Percentiles rank a stretch among this genome's conserved stretches.
Evolutionary conservation across 92 coral and sea anemone genomes (phyloP).

Genomic region (Porites cylindrica): DNA sequence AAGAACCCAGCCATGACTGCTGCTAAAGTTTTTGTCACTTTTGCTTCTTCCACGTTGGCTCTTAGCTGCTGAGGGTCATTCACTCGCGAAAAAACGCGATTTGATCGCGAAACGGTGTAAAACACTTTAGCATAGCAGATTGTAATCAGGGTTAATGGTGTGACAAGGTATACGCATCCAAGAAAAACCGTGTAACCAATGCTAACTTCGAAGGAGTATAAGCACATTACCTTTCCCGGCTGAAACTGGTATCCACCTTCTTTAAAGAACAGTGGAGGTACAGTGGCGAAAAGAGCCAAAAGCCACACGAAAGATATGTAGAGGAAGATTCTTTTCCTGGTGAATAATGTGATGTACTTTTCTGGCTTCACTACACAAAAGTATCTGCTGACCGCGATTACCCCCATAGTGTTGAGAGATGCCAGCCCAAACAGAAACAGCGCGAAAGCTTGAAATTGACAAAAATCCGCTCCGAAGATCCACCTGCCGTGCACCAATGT

Average conservation of each 20-base stretch:
- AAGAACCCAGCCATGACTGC: conserved; percentile 65
- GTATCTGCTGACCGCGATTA: conserved; percentile 67
- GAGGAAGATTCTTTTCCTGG: conserved; percentile 19
- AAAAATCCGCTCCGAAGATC: conserved; percentile 29
- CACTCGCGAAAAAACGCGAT: conserved; percentile 38
- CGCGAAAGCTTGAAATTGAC: conserved; percentile 69
- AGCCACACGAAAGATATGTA: conserved; percentile 51
- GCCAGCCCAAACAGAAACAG: conserved; percentile 60
- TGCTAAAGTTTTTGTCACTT: conserved; percentile 72
- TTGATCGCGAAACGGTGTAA: conserved; percentile 32
- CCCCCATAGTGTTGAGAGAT: conserved; percentile 66
- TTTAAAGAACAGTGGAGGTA: conserved; percentile 67
- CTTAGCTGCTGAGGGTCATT: conserved; percentile 47
- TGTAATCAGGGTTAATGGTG: conserved; percentile 48
- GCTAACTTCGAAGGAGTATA: conserved; percentile 59
- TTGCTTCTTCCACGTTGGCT: conserved; percentile 75
- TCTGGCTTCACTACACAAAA: conserved; percentile 58
- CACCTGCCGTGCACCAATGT: conserved; percentile 63
- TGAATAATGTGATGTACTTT: conserved; percentile 45
- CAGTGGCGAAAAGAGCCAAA: conserved; percentile 48
- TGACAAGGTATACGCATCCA: conserved; percentile 51
- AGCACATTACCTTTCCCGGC: conserved; percentile 79
- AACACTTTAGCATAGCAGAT: conserved; percentile 61
- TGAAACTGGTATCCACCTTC: conserved; percentile 61
- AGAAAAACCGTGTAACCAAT: conserved; percentile 64